Conservation (phyloP, 2,797 vertebrate genomes). For the Liasis olivaceus region DNA sequence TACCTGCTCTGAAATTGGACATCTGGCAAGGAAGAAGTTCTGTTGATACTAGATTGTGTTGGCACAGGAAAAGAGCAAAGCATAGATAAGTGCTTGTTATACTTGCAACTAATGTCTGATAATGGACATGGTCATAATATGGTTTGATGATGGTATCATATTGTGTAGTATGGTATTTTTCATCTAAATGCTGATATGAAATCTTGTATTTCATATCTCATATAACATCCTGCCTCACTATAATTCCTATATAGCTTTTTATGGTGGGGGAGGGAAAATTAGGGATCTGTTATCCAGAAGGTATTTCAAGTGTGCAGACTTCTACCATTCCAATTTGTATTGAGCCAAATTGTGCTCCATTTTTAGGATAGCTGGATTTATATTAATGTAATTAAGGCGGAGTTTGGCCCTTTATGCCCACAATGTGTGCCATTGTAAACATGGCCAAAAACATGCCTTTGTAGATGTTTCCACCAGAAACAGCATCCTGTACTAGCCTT, state of each 20-base stretch:
- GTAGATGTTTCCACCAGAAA: conserved; percentile 8
- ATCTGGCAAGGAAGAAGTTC: neutral
- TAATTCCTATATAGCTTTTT: conserved; percentile 16
- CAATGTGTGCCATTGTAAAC: conserved; percentile 7
- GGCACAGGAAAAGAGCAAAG: neutral
- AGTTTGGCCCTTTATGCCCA: neutral
- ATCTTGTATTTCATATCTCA: conserved; percentile 28
- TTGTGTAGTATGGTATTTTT: conserved; percentile 34
- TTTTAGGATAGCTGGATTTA: neutral
- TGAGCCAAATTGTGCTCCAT: conserved; percentile 31
- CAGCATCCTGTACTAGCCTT: neutral
- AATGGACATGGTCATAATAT: neutral
- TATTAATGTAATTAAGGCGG: neutral
- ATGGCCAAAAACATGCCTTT: conserved; percentile 16
- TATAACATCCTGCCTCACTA: conserved; percentile 12
- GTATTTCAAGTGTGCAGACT: neutral
- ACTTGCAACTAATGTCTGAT: neutral
- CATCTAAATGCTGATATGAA: conserved; percentile 1
- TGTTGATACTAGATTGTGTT: neutral
- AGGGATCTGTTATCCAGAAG: conserved; percentile 5
- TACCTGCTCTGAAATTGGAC: neutral
- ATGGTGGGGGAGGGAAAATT: neutral
- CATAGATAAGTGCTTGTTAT: neutral
- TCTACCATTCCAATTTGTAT: conserved; percentile 5
- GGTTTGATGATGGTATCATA: conserved; percentile 22